phyloP scores from a whole-genome alignment of 2,888 invertebrate genomes.

The Drosophila melanosoma region DNA sequence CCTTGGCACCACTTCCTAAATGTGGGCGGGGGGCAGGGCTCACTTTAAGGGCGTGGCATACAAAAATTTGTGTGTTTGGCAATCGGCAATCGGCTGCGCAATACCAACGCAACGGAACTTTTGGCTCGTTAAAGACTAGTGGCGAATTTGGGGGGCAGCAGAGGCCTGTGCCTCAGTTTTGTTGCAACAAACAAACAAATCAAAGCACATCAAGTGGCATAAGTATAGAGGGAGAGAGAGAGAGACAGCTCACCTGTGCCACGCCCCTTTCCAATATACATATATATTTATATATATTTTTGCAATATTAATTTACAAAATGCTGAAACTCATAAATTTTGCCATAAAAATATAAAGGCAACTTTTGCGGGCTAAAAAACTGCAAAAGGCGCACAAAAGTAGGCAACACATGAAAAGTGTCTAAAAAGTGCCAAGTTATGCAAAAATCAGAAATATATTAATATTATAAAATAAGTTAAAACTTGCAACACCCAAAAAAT shows the following conservation, averaged over 20 bases:
- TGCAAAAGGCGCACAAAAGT: slow-evolving; percentile 58
- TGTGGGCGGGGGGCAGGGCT: neutral
- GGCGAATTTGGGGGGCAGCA: slow-evolving; percentile 30
- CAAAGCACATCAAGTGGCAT: slow-evolving; percentile 21
- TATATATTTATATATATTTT: slow-evolving; percentile 20
- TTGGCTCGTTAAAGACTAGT: slow-evolving; percentile 72
- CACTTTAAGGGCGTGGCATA: slow-evolving; percentile 35
- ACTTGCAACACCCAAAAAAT: neutral
- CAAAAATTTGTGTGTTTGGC: slow-evolving; percentile 52
- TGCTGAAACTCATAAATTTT: slow-evolving; percentile 52
- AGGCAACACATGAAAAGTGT: slow-evolving; percentile 51
- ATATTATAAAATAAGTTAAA: slow-evolving; percentile 14
- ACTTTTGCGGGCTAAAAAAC: slow-evolving; percentile 17
- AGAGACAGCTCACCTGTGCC: slow-evolving; percentile 21
- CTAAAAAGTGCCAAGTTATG: slow-evolving; percentile 49
- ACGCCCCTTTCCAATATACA: slow-evolving; percentile 12
- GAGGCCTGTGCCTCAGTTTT: slow-evolving; percentile 12
- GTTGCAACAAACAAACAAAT: slow-evolving; percentile 49
- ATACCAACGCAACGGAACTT: slow-evolving; percentile 60
- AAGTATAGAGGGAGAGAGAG: neutral
- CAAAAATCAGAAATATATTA: slow-evolving; percentile 22
- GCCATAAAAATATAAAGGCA: slow-evolving; percentile 10
- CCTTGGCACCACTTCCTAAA: slow-evolving; percentile 49
- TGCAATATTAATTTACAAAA: slow-evolving; percentile 65
- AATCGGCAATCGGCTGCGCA: slow-evolving; percentile 34